Conservation (phyloP, 2,888 invertebrate species). For the Synanthedon andrenaeformis region DNA sequence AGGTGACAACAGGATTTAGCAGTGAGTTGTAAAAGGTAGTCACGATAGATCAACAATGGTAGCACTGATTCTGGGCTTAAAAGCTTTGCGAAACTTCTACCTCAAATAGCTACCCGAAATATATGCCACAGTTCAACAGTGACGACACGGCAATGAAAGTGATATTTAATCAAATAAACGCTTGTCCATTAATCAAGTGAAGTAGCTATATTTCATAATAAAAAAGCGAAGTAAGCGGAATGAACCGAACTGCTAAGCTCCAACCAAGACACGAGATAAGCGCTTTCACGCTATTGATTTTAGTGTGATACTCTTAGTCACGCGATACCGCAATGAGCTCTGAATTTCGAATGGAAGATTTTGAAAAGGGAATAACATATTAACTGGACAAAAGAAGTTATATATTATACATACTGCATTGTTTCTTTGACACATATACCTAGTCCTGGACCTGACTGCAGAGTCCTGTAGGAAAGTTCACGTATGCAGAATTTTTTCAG, state of each 20-base stretch:
- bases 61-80: too few relatives aligned
- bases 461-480: too few relatives aligned
- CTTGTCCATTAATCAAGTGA: constrained; percentile 15
- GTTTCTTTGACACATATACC: too few relatives aligned
- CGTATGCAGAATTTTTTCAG: too few relatives aligned
- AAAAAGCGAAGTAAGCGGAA: constrained; percentile 9
- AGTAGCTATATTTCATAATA: not conserved
- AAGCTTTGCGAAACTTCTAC: too few relatives aligned
- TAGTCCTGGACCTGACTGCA: too few relatives aligned
- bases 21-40: too few relatives aligned
- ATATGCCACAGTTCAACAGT: not conserved
- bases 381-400: too few relatives aligned
- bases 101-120: not conserved
- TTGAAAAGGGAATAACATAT: too few relatives aligned
- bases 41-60: too few relatives aligned
- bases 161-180: constrained; percentile 18
- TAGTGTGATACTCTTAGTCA: constrained; percentile 25
- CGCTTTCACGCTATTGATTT: constrained; percentile 24
- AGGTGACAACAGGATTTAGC: too few relatives aligned
- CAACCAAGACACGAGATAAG: constrained; percentile 8
- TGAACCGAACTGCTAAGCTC: constrained; percentile 6
- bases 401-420: too few relatives aligned
- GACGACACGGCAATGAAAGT: constrained; percentile 4
- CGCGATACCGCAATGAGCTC: constrained; percentile 24
- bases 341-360: not conserved